A percentile compares a stretch with the other conserved stretches of the same genome.
Evolutionary conservation across 2,113 vertebrate genomes (phyloP).

Genomic region (Etheostoma spectabile): DNA sequence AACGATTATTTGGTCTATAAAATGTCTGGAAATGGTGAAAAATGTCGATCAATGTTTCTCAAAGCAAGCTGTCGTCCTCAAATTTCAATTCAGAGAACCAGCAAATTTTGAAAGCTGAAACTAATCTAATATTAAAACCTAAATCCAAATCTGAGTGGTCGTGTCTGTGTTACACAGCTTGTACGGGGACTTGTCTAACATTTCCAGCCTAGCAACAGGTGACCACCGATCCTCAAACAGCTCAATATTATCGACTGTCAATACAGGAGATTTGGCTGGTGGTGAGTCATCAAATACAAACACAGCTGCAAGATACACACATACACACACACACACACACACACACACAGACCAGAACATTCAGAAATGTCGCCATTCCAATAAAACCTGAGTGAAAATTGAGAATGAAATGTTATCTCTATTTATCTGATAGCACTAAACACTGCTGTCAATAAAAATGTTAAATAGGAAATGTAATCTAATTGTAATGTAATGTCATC

Average conservation of each 20-base stretch:
- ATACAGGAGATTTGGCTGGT: not conserved
- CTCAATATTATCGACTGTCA: not conserved
- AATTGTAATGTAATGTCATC: too few relatives aligned
- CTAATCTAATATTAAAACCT: not conserved
- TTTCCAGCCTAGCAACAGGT: not conserved
- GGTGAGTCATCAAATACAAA: not conserved
- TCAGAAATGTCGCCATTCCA: not conserved
- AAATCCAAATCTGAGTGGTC: not conserved
- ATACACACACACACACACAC: not conserved
- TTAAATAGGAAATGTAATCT: not conserved
- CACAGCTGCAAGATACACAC: not conserved
- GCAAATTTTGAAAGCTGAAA: not conserved
- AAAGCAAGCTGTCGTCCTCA: too few relatives aligned
- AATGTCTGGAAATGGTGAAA: too few relatives aligned
- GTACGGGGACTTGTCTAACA: not conserved
- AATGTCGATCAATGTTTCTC: too few relatives aligned
- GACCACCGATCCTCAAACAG: not conserved
- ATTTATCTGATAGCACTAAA: not conserved
- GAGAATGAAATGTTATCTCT: not conserved
- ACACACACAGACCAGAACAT: not conserved
- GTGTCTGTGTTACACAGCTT: not conserved
- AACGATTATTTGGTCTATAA: too few relatives aligned
- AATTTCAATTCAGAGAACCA: too few relatives aligned
- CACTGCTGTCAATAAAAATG: not conserved
- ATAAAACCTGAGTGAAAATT: not conserved